Conservation (phyloP, 2,888 invertebrate genomes). For the Octonoba sinensis region DNA sequence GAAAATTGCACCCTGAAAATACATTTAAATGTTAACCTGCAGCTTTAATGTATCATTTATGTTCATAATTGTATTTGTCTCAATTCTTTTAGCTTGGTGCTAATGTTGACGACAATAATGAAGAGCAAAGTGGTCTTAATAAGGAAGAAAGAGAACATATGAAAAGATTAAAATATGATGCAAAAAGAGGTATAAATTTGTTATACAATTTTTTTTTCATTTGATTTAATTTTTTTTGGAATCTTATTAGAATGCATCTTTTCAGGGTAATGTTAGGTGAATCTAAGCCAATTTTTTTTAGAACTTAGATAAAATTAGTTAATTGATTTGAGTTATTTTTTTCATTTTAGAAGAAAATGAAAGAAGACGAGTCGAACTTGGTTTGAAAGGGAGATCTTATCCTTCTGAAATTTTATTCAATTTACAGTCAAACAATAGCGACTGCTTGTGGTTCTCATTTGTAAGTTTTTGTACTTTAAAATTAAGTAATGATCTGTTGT, state of each 20-base stretch:
- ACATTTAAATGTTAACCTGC: no score
- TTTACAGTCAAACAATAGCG: slow-evolving; percentile 19
- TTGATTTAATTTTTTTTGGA: no score
- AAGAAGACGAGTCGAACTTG: slow-evolving; percentile 12
- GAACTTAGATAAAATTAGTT: neutral
- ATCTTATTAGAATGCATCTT: no score
- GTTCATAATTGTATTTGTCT: no score
- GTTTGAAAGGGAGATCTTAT: slow-evolving; percentile 7
- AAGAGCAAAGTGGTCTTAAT: slow-evolving; percentile 15
- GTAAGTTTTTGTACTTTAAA: slow-evolving; percentile 20
- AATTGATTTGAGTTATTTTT: neutral
- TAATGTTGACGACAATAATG: slow-evolving; percentile 19
- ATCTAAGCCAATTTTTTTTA: neutral
- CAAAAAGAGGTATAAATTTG: slow-evolving; percentile 49
- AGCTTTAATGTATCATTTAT: no score
- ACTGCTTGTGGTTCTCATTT: slow-evolving; percentile 44
- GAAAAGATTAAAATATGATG: slow-evolving; percentile 30
- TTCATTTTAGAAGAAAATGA: slow-evolving; percentile 33
- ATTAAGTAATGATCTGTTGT: neutral
- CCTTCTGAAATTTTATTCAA: slow-evolving; percentile 35
- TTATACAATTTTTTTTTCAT: neutral
- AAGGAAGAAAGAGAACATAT: slow-evolving; percentile 33
- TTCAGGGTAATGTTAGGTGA: no score
- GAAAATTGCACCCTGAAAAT: no score
- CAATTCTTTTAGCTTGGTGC: slow-evolving; percentile 34